A percentile compares a stretch with the other conserved stretches of the same genome.
Evolutionary conservation across 1,140 invertebrate species (phyloP).

Genomic region (Nasonia giraulti): DNA sequence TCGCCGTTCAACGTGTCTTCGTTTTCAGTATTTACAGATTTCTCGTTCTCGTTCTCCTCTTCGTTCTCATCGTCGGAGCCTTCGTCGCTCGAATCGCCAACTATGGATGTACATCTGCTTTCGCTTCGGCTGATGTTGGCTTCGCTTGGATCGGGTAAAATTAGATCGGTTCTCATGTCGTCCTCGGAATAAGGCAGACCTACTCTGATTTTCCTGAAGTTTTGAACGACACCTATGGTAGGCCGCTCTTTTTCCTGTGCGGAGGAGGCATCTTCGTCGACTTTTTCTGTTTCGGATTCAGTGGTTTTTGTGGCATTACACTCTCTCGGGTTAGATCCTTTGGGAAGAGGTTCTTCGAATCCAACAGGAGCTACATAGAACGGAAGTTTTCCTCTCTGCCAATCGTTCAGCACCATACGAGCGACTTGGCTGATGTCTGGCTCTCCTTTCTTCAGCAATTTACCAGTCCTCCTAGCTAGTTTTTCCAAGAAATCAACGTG

Average conservation of each 20-base stretch:
- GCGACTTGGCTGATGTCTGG: conserved; percentile 92
- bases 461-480: conserved; percentile 89
- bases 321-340: conserved; percentile 46
- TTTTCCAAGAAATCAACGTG: conserved; percentile 94
- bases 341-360: conserved; percentile 79
- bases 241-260: conserved; percentile 44
- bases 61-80: conserved; percentile 53
- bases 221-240: conserved; percentile 78
- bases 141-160: conserved; percentile 50
- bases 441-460: conserved; percentile 96
- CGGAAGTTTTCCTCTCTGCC: conserved; percentile 97
- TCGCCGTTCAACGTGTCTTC: background rate
- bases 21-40: conserved; percentile 6
- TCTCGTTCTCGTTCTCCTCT: conserved; percentile 34
- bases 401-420: conserved; percentile 98
- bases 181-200: conserved; percentile 82
- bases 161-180: conserved; percentile 73
- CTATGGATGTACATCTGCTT: conserved; percentile 26
- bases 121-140: conserved; percentile 25
- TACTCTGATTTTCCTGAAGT: conserved; percentile 88
- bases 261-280: conserved; percentile 25
- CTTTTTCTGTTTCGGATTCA: conserved; percentile 63
- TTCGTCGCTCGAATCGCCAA: conserved; percentile 54
- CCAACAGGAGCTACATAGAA: conserved; percentile 92
- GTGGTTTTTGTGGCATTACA: conserved; percentile 55